Base-by-base conservation (phyloP, 2,888 invertebrate species). In the Scelioninae gen. 2 region DNA sequence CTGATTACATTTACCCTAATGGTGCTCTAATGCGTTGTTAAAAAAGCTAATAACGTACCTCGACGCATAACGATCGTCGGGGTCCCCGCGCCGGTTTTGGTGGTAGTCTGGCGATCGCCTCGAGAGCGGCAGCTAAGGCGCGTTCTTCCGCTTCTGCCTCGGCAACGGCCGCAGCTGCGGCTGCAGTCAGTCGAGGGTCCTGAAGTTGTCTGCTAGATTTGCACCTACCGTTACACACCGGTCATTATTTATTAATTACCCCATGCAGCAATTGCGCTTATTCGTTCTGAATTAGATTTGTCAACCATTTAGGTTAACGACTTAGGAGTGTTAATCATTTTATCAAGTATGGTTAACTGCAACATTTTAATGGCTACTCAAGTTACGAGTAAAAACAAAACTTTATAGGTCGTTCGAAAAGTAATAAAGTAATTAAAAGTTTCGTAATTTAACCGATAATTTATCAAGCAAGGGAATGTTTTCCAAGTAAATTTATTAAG, bases 161-260 rank as follows among this genome's bases (percentile, higher is more conserved):
- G 61, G 92, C 94, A 1, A 92, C 93, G 74, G 93, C 94, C 74
- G 93, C 94, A 52, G 93, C 89, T 7, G 89, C 89, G 1, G 89
- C 90, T 18, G 93, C 94, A 76, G 86, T 87, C 84, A 94, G 88
- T 84, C 93, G 92, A 31, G 94, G 94, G 86, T 95, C 94, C 84
- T 88, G 85, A 73, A 87, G 81, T 57, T 87, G 83, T 76, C 84
- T 85, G 77, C 85, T 85, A 73, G 86, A 85, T 82, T 88, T 88
- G 81, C 88, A 88, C 77, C 85, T 85, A 63, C 18, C 61, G n/a
- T n/a, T n/a, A 43, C 13, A 45, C 9, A 33, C 13, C 19, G 37
- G 35, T 7, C n/a, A 46, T 61, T 39, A 46, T 13, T 45, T 69
- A 15, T 19, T 43, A 43, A 57, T 31, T 55, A 18, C 13, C n/a